Conservation (phyloP, 30 jellyfish, hydroid and myxozoan species). For the Calvadosia cruxmelitensis region DNA sequence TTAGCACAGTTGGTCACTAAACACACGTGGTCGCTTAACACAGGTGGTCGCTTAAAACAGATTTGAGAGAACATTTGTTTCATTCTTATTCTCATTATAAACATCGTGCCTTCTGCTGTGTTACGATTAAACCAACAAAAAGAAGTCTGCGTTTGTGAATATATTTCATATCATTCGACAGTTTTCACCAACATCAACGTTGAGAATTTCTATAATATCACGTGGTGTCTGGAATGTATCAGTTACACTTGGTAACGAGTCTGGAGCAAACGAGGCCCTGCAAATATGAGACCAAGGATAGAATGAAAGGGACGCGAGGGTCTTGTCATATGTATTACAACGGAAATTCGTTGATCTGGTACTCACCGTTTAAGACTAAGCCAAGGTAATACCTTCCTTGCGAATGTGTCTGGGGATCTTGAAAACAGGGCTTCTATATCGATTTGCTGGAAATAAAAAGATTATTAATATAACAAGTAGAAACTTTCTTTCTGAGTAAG, state of each 20-base stretch:
- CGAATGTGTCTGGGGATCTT: slow-evolving; percentile 63
- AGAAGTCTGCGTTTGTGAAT: too few species aligned
- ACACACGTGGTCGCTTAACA: too few species aligned
- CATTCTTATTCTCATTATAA: too few species aligned
- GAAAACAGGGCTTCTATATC: slow-evolving; percentile 74
- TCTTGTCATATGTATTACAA: neutral
- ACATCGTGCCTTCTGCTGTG: too few species aligned
- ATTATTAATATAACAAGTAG: too few species aligned
- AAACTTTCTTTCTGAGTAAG: too few species aligned
- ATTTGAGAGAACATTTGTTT: too few species aligned
- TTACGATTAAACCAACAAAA: too few species aligned
- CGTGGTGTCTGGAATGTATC: slow-evolving; percentile 66
- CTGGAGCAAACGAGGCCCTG: slow-evolving; percentile 16
- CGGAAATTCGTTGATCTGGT: neutral
- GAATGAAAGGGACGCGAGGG: neutral
- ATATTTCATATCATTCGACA: slow-evolving; percentile 34
- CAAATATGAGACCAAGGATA: slow-evolving; percentile 2
- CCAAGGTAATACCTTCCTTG: slow-evolving; percentile 51
- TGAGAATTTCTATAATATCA: slow-evolving; percentile 55
- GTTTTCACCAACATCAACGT: slow-evolving; percentile 46
- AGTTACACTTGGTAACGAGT: slow-evolving; percentile 51
- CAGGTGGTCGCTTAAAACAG: too few species aligned
- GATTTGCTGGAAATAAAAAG: slow-evolving; percentile 80
- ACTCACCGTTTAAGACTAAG: slow-evolving; percentile 58
- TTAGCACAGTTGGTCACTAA: too few species aligned